Base-by-base conservation (phyloP, 2,888 invertebrate species). In the Mellilla xanthometata region DNA sequence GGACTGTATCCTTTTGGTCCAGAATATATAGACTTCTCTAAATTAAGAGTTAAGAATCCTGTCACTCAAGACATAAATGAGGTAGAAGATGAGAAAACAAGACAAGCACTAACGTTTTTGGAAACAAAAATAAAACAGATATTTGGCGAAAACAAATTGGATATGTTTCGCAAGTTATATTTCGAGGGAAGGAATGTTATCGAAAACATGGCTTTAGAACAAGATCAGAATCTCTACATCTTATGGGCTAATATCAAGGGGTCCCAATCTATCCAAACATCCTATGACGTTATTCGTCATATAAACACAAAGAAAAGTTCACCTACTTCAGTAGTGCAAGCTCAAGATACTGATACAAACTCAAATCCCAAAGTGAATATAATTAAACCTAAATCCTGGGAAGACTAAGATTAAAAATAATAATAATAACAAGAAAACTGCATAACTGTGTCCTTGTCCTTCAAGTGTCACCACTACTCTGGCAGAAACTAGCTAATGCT, bases 1-100 rank as follows among this genome's bases (percentile, higher is more conserved):
- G 48, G 42, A 6, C 26, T 48, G 3, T 28, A 23, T 38, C 48
- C 48, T 7, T 48, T 38, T 39, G 48, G 42, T 5, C 39, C 40
- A 6, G 29, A 42, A 7, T 48, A 48, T 31, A 13, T 48, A 3
- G 48, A 48, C 36, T 12, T 48, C 6, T 24, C 38, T 8, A 49
- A 49, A 39, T 6, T 43, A 7, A 42, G 15, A 19, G 15, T 19
- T 19, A 38, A 13, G 7, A 27, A 27, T 9, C 11, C 9, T 10
- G 11, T 10, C 11, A 27, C 11, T 27, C 9, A 19, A 19, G 15
- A 19, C 15, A 15, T 12, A 29, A 15, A 11, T 29, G 11, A 8
- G 29, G 19, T 9, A 39, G 19, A 23, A 13, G 10, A 12, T 12
- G 19, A n/a, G 29, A 6, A 22, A 29, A 28, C 19, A 29, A 39